Evolutionary conservation across 2,797 vertebrate species (phyloP).

Genomic region (Echeneis naucrates): DNA sequence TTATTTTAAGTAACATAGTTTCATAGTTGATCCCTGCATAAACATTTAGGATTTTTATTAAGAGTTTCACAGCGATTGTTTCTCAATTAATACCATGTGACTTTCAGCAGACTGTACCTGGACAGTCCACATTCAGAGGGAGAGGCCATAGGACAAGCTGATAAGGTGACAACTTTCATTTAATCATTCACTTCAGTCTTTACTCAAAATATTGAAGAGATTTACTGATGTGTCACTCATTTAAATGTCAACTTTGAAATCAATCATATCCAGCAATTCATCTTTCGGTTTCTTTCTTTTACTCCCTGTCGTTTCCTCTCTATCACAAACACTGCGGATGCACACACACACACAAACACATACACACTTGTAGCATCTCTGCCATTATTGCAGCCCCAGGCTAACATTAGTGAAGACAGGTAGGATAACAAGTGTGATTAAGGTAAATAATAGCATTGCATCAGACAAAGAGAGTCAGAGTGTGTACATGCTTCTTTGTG

Average conservation of each 20-base stretch:
- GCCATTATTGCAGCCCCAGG: conserved; percentile 67
- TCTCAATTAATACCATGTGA: background rate
- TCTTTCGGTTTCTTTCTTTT: conserved; percentile 27
- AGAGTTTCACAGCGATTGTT: background rate
- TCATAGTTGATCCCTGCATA: background rate
- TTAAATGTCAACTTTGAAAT: conserved; percentile 19
- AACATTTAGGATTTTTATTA: background rate
- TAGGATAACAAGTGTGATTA: conserved; percentile 78
- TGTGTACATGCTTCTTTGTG: conserved; percentile 32
- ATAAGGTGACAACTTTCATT: conserved; percentile 53
- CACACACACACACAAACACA: conserved; percentile 31
- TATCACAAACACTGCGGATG: background rate
- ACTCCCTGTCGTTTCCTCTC: conserved; percentile 42
- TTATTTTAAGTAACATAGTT: background rate
- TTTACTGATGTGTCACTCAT: conserved; percentile 12
- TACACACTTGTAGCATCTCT: conserved; percentile 46
- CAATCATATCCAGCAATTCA: conserved; percentile 20
- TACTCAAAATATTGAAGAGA: background rate
- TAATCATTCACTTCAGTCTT: background rate
- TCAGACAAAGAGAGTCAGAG: conserved; percentile 59
- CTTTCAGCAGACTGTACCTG: conserved; percentile 3
- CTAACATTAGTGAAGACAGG: conserved; percentile 74
- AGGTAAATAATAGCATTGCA: conserved; percentile 75
- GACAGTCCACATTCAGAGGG: background rate
- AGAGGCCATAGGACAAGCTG: conserved; percentile 1